These are phyloP conservation scores for Drosophila macrospina DNA, from an alignment of 2,888 invertebrate genomes.

Conservation along the genomic window DNA sequence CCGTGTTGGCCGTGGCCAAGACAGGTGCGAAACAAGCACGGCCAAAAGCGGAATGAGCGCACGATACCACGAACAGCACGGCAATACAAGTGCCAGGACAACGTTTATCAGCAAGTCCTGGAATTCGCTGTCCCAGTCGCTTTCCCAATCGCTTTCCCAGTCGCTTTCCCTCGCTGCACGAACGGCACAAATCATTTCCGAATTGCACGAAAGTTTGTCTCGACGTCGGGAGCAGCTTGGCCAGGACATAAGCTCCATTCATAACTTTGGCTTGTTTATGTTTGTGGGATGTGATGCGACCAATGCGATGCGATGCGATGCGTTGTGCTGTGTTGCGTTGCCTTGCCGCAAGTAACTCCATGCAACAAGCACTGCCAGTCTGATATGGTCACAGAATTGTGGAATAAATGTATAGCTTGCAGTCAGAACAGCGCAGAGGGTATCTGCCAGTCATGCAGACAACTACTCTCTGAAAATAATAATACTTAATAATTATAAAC, in stretches of 20 bases:
- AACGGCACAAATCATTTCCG: conserved; percentile 83
- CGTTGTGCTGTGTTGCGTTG: conserved; percentile 39
- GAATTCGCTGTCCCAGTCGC: conserved; percentile 13
- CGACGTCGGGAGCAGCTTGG: conserved; percentile 58
- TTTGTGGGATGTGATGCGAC: conserved; percentile 80
- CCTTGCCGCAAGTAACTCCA: conserved; percentile 17
- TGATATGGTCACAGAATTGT: too few species aligned
- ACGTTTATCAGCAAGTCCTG: conserved; percentile 67
- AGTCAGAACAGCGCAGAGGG: too few species aligned
- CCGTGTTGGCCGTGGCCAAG: conserved; percentile 20
- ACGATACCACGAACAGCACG: conserved; percentile 2
- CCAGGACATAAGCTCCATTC: conserved; percentile 75
- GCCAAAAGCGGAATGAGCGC: conserved; percentile 32
- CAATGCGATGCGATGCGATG: conserved; percentile 44
- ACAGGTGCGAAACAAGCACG: conserved; percentile 81
- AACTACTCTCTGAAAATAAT: too few species aligned
- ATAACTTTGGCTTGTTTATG: conserved; percentile 83
- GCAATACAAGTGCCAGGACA: conserved; percentile 37
- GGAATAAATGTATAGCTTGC: too few species aligned
- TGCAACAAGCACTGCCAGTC: conserved; percentile 31
- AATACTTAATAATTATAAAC: too few species aligned
- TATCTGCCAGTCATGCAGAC: too few species aligned
- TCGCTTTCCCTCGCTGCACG: conserved; percentile 56
- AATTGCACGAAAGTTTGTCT: conserved; percentile 81
- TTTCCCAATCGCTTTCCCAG: neutral